Evolutionary conservation across 2,888 invertebrate genomes (phyloP).

Genomic region (Sinopyrophorus schimmeli): DNA sequence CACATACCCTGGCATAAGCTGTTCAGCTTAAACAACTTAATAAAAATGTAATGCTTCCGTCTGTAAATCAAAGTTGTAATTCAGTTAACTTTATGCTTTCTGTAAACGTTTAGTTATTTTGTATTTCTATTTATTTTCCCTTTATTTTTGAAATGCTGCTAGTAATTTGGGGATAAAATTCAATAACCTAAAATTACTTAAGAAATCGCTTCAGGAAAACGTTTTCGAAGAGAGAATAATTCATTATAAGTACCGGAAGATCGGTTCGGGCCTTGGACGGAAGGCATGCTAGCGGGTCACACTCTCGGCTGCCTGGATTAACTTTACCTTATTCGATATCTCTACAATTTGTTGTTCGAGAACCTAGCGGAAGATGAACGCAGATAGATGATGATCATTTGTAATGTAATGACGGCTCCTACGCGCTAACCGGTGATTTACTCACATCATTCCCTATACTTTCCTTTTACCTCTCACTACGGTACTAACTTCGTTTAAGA

Average conservation of each 20-base stretch:
- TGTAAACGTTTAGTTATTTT: no score
- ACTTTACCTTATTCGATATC: slow-evolving; percentile 34
- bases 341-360: slow-evolving; percentile 43
- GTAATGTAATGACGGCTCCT: slow-evolving; percentile 51
- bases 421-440: slow-evolving; percentile 51
- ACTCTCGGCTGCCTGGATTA: slow-evolving; percentile 31
- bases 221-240: slow-evolving; percentile 30
- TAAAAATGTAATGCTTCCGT: no score
- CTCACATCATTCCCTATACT: slow-evolving; percentile 43
- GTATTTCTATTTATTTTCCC: no score
- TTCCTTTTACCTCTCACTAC: slow-evolving; percentile 22
- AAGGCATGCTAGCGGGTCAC: slow-evolving; percentile 33
- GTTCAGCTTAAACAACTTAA: no score
- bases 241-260: slow-evolving; percentile 37
- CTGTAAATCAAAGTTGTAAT: no score
- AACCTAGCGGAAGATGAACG: slow-evolving; percentile 47
- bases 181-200: slow-evolving; percentile 8
- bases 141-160: neutral
- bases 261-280: slow-evolving; percentile 34
- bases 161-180: slow-evolving; percentile 4
- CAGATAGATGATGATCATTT: slow-evolving; percentile 51
- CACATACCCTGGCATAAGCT: no score
- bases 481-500: slow-evolving; percentile 28
- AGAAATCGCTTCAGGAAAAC: slow-evolving; percentile 14
- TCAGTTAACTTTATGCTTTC: no score